A percentile compares a stretch with the other conserved stretches of the same genome.
These are phyloP conservation scores for Delichon dasypus DNA, from an alignment of 2,797 vertebrate genomes.

Conservation along the genomic window DNA sequence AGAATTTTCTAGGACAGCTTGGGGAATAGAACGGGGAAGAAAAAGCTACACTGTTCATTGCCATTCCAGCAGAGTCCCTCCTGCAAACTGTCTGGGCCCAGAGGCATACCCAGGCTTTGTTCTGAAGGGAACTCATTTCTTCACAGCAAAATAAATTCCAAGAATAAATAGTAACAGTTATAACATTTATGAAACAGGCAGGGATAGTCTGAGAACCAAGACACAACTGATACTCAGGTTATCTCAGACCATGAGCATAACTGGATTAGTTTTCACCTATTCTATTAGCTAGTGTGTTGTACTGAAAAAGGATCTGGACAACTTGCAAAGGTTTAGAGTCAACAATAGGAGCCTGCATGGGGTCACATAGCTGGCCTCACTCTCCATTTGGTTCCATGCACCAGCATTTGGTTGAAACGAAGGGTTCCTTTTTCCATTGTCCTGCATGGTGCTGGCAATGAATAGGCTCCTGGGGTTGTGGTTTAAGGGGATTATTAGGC, in stretches of 20 bases:
- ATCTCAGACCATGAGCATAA: background rate
- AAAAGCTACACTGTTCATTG: background rate
- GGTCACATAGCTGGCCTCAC: background rate
- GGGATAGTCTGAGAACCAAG: background rate
- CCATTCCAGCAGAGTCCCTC: background rate
- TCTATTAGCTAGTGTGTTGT: background rate
- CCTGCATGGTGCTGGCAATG: background rate
- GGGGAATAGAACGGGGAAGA: background rate
- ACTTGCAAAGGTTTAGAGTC: background rate
- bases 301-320: background rate
- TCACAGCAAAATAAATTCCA: background rate
- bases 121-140: background rate
- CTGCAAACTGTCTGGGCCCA: background rate
- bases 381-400: background rate
- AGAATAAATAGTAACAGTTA: background rate
- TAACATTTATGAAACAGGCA: background rate
- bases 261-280: background rate
- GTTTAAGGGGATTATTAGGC: background rate
- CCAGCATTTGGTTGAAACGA: background rate
- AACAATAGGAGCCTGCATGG: background rate
- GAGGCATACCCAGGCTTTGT: background rate
- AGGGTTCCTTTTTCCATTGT: constrained; percentile 43
- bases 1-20: background rate
- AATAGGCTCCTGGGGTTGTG: constrained; percentile 17
- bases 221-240: rapidly evolving